Evolutionary conservation across 2,888 invertebrate genomes (phyloP).

Genomic region (Elmis aenea): DNA sequence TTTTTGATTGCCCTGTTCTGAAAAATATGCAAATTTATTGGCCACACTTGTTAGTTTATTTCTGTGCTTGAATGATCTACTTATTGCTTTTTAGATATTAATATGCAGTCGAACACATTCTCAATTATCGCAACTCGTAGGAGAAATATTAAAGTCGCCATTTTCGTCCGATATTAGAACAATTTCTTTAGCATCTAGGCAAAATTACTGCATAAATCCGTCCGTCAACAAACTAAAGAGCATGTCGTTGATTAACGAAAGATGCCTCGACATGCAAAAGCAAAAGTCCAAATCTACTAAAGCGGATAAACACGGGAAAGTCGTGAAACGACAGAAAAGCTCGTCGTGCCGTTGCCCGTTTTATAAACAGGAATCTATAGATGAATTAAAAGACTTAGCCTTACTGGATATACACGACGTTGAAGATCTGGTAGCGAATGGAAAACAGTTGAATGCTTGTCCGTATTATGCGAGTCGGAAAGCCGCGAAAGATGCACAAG

Average conservation of each 20-base stretch:
- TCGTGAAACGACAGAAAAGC: slow-evolving; percentile 59
- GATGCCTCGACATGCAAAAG: slow-evolving; percentile 76
- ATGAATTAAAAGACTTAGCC: slow-evolving; percentile 59
- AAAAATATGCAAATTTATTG: neutral
- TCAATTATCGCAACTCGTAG: slow-evolving; percentile 91
- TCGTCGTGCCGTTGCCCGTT: slow-evolving; percentile 62
- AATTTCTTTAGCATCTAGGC: slow-evolving; percentile 83
- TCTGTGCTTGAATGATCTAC: too few relatives aligned
- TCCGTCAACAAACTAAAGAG: slow-evolving; percentile 68
- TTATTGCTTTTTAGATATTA: slow-evolving; percentile 69
- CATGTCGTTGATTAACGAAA: slow-evolving; percentile 82
- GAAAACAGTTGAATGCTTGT: slow-evolving; percentile 71
- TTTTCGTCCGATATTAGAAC: slow-evolving; percentile 67
- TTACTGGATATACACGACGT: slow-evolving; percentile 76
- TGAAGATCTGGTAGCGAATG: slow-evolving; percentile 73
- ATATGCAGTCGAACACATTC: slow-evolving; percentile 97
- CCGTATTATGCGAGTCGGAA: slow-evolving; percentile 89
- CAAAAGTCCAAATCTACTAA: slow-evolving; percentile 55
- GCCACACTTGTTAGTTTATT: too few relatives aligned
- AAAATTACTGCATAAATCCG: slow-evolving; percentile 86
- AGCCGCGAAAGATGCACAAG: slow-evolving; percentile 78
- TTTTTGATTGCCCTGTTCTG: too few relatives aligned
- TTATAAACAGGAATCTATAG: slow-evolving; percentile 58
- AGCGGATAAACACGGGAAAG: slow-evolving; percentile 57
- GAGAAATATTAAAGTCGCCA: slow-evolving; percentile 80